These are phyloP conservation scores for Lepus europaeus DNA, from an alignment of 2,113 vertebrate species.

Conservation along the genomic window DNA sequence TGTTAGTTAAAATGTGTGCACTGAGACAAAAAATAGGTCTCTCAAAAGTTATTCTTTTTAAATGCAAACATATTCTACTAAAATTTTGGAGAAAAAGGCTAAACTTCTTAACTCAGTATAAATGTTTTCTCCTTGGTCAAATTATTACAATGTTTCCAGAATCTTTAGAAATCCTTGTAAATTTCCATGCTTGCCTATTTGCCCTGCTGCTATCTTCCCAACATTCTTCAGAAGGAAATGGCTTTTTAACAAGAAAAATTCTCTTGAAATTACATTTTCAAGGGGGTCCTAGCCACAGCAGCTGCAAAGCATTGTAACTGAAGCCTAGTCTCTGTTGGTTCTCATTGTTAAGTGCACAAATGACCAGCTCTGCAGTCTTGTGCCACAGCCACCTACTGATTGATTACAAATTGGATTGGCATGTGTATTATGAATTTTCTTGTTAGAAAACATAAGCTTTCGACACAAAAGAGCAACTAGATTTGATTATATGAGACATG, in stretches of 20 bases:
- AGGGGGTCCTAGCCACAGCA: slow-evolving; percentile 82
- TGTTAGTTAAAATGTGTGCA: slow-evolving; percentile 61
- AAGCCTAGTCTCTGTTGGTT: slow-evolving; percentile 76
- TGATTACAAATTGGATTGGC: slow-evolving; percentile 77
- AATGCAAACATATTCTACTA: slow-evolving; percentile 52
- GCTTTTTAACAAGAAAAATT: slow-evolving; percentile 86
- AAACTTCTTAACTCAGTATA: slow-evolving; percentile 72
- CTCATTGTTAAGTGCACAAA: slow-evolving; percentile 79
- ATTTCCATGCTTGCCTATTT: slow-evolving; percentile 78
- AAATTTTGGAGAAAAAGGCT: slow-evolving; percentile 72
- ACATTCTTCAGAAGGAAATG: slow-evolving; percentile 82
- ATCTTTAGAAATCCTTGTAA: slow-evolving; percentile 83
- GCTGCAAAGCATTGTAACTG: slow-evolving; percentile 82
- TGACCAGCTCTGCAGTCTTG: slow-evolving; percentile 75
- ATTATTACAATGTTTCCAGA: slow-evolving; percentile 81
- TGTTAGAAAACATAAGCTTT: slow-evolving; percentile 80
- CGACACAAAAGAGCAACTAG: slow-evolving; percentile 62
- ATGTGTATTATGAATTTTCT: slow-evolving; percentile 59
- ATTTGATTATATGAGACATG: slow-evolving; percentile 62
- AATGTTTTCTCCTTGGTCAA: slow-evolving; percentile 82
- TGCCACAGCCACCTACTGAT: slow-evolving; percentile 28
- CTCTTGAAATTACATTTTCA: slow-evolving; percentile 82
- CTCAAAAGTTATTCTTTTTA: slow-evolving; percentile 62
- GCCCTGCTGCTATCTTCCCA: slow-evolving; percentile 81
- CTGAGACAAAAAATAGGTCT: slow-evolving; percentile 40